A percentile compares a stretch with the other conserved stretches of the same genome.
Conservation (phyloP, 2,797 vertebrate species). For the Gadopsis bispinosus region DNA sequence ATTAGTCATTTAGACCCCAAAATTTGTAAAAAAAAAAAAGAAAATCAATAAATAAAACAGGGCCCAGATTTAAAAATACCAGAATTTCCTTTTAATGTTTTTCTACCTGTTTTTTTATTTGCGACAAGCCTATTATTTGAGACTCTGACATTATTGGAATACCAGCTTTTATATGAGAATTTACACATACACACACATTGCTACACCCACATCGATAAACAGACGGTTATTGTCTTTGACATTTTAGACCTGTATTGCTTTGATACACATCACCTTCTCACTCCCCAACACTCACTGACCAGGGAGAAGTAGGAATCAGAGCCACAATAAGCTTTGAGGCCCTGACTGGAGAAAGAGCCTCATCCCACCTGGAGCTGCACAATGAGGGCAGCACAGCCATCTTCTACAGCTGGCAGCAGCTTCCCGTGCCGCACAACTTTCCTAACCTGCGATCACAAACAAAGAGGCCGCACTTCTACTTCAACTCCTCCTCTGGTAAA, state of each 20-base stretch:
- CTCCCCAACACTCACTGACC: conserved; percentile 10
- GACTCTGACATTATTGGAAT: background rate
- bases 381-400: conserved; percentile 90
- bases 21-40: too few relatives aligned
- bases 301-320: conserved; percentile 88
- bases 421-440: conserved; percentile 73
- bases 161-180: background rate
- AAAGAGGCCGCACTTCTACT: conserved; percentile 86
- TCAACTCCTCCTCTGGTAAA: conserved; percentile 88
- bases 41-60: too few relatives aligned
- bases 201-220: too few relatives aligned
- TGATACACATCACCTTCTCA: background rate
- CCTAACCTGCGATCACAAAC: conserved; percentile 61
- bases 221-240: background rate
- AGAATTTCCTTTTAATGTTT: background rate
- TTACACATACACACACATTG: background rate
- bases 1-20: too few relatives aligned
- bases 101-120: background rate
- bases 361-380: conserved; percentile 84
- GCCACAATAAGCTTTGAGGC: conserved; percentile 88
- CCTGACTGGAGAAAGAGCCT: conserved; percentile 81
- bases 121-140: background rate
- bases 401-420: conserved; percentile 91
- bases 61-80: too few relatives aligned
- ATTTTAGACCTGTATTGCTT: background rate